phyloP scores from a whole-genome alignment of 2,888 invertebrate species.

The Leucophenga maculata region DNA sequence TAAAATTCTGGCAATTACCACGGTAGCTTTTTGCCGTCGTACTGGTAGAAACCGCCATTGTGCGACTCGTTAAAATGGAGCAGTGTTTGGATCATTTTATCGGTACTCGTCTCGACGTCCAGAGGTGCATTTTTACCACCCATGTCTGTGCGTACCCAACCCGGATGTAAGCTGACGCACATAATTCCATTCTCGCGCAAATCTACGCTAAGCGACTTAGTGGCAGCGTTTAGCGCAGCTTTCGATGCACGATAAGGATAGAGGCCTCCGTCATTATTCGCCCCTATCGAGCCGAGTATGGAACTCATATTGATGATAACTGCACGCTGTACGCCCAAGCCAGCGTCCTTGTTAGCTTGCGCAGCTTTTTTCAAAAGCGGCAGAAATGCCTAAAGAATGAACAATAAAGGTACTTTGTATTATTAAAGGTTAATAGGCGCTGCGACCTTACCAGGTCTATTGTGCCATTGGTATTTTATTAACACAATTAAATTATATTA shows the following conservation, averaged over 20 bases:
- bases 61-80: conserved; percentile 77
- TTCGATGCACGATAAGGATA: conserved; percentile 92
- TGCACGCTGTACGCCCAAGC: conserved; percentile 78
- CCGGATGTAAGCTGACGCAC: conserved; percentile 85
- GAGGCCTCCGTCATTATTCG: conserved; percentile 83
- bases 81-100: conserved; percentile 79
- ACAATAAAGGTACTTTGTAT: neutral
- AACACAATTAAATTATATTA: neutral
- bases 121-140: conserved; percentile 87
- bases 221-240: conserved; percentile 89
- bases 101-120: conserved; percentile 79
- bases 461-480: neutral
- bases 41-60: conserved; percentile 85
- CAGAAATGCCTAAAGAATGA: conserved; percentile 76
- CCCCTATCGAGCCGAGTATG: conserved; percentile 83
- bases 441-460: too few species aligned
- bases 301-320: conserved; percentile 90
- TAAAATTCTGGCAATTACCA: conserved; percentile 75
- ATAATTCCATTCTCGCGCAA: conserved; percentile 83
- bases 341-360: conserved; percentile 72
- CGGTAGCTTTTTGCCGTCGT: conserved; percentile 81
- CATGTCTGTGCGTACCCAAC: conserved; percentile 94
- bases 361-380: conserved; percentile 83
- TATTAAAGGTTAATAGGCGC: neutral
- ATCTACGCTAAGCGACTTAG: conserved; percentile 88